Evolutionary conservation across 2,888 invertebrate genomes (phyloP).

Genomic region (Proisotoma minuta): DNA sequence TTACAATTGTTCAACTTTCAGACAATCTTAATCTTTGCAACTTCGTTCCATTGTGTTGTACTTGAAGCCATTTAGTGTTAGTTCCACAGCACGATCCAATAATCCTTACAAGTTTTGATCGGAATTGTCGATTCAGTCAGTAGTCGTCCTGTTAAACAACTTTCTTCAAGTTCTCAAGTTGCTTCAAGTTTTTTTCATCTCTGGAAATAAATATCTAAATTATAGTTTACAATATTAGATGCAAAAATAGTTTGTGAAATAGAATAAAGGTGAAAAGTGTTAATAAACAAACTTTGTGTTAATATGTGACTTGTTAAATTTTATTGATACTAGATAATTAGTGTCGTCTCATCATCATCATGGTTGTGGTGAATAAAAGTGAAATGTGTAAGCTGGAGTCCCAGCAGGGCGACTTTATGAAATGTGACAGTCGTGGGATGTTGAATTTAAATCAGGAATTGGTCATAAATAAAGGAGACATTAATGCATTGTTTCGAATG

Average conservation of each 20-base stretch:
- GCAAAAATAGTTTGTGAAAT: background rate
- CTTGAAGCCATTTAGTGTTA: background rate
- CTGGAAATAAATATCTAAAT: background rate
- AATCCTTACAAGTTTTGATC: too few species aligned
- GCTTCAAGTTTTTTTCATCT: background rate
- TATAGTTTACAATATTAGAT: background rate
- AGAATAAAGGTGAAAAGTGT: background rate
- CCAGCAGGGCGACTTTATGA: conserved; percentile 14
- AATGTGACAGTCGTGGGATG: conserved; percentile 38
- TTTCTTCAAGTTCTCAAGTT: too few species aligned
- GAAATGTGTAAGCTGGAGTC: conserved; percentile 5
- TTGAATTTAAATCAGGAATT: conserved; percentile 31
- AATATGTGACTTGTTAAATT: too few species aligned
- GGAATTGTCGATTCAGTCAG: too few species aligned
- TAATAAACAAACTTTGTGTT: too few species aligned
- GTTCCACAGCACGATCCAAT: too few species aligned
- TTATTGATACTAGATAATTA: too few species aligned
- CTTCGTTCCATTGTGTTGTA: background rate
- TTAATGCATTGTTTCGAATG: conserved; percentile 29
- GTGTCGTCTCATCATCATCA: background rate
- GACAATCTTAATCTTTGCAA: background rate
- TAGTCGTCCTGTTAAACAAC: too few species aligned
- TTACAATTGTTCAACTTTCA: conserved; percentile 2
- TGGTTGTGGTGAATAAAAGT: conserved; percentile 30
- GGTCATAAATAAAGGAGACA: conserved; percentile 30